A percentile compares a stretch with the other conserved stretches of the same genome.
These are phyloP conservation scores for Pluvialis apricaria DNA, from an alignment of 2,113 vertebrate species.

Conservation along the genomic window DNA sequence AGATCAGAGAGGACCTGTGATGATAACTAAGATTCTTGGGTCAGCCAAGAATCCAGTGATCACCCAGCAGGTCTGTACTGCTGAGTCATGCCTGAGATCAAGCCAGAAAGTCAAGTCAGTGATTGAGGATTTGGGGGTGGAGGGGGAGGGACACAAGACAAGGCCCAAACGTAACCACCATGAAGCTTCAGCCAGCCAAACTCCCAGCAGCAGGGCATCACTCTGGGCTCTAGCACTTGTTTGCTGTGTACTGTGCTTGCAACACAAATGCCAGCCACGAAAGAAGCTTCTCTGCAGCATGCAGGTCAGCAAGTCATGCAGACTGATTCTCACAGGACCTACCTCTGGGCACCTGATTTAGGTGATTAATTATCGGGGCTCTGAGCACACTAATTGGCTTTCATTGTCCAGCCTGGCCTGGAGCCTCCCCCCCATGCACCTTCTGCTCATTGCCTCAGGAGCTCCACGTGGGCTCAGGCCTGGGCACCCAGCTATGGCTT, in stretches of 20 bases:
- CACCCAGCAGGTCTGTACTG: neutral
- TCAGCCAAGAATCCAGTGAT: neutral
- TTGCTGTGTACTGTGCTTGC: neutral
- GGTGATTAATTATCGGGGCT: neutral
- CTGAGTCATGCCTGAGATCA: neutral
- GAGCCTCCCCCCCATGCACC: neutral
- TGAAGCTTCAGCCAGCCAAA: neutral
- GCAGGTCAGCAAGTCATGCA: no score
- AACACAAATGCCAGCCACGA: neutral
- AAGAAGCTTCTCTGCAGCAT: neutral
- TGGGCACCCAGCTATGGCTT: neutral
- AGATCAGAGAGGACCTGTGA: neutral
- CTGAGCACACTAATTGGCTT: neutral
- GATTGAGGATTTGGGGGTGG: neutral
- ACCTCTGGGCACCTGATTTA: neutral
- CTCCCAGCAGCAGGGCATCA: accelerated
- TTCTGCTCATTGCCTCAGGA: neutral
- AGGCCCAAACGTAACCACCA: neutral
- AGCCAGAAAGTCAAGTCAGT: neutral
- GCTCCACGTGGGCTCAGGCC: neutral
- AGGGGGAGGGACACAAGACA: neutral
- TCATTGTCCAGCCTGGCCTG: neutral
- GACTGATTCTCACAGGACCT: neutral
- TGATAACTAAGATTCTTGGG: neutral
- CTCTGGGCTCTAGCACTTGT: neutral